Conservation (phyloP, 2,888 invertebrate species). For the Hesperia comma region DNA sequence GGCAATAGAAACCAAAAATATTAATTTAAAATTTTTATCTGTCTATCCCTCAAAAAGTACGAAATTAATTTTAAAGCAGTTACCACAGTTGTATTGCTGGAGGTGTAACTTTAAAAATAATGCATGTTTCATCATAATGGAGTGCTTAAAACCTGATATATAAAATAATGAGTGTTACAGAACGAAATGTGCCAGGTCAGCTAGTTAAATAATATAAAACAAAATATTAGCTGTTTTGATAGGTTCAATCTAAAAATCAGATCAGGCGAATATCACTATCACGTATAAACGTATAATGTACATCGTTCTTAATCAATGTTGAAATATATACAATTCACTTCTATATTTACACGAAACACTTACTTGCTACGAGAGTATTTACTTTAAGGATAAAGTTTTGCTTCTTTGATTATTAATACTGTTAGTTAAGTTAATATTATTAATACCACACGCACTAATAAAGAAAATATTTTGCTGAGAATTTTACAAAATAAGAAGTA, state of each 20-base stretch:
- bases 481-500: no score
- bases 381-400: not conserved
- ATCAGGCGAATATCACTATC: constrained; percentile 4
- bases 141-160: no score
- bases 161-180: no score
- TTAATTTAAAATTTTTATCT: no score
- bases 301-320: not conserved
- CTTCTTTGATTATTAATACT: constrained; percentile 30
- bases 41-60: no score
- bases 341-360: constrained; percentile 16
- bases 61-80: no score
- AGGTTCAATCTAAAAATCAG: constrained; percentile 15
- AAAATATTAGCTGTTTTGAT: not conserved
- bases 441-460: not conserved
- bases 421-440: constrained; percentile 5
- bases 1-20: no score
- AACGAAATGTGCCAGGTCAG: no score
- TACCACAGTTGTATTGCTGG: no score
- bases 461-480: not conserved
- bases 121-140: no score
- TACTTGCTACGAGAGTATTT: constrained; percentile 7
- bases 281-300: not conserved
- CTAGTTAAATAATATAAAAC: not conserved
- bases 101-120: no score
- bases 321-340: not conserved